Conservation (phyloP, 2,888 invertebrate genomes). For the Tupiocoris notatus region DNA sequence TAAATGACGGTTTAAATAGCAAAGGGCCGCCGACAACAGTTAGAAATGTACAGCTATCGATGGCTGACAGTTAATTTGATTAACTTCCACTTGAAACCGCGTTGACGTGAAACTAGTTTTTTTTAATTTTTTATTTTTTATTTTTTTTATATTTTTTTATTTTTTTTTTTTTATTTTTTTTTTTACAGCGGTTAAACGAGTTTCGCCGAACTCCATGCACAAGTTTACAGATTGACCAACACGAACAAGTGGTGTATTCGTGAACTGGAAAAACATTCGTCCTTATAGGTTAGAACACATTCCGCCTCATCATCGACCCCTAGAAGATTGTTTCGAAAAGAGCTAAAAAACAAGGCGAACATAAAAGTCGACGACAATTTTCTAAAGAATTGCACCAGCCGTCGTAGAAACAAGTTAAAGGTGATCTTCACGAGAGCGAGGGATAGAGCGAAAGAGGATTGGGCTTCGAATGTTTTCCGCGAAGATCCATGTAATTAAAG, state of each 20-base stretch:
- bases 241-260: too few relatives aligned
- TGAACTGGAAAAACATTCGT: too few relatives aligned
- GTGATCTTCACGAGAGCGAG: background rate
- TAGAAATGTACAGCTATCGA: too few relatives aligned
- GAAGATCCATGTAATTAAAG: background rate
- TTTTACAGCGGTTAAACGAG: too few relatives aligned
- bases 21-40: too few relatives aligned
- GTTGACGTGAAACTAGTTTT: conserved; percentile 6
- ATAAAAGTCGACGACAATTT: background rate
- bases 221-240: too few relatives aligned
- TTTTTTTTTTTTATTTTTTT: too few relatives aligned
- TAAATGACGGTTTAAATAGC: too few relatives aligned
- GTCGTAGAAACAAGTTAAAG: too few relatives aligned
- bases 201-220: too few relatives aligned
- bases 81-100: too few relatives aligned
- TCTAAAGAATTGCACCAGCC: background rate
- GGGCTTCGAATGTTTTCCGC: background rate
- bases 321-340: background rate
- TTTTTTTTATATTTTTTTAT: background rate
- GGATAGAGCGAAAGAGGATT: background rate
- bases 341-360: background rate
- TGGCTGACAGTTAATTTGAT: too few relatives aligned
- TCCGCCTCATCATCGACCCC: background rate
- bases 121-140: background rate
- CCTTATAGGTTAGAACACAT: background rate